phyloP scores from a whole-genome alignment of 2,113 vertebrate genomes.

The Gavia stellata region DNA sequence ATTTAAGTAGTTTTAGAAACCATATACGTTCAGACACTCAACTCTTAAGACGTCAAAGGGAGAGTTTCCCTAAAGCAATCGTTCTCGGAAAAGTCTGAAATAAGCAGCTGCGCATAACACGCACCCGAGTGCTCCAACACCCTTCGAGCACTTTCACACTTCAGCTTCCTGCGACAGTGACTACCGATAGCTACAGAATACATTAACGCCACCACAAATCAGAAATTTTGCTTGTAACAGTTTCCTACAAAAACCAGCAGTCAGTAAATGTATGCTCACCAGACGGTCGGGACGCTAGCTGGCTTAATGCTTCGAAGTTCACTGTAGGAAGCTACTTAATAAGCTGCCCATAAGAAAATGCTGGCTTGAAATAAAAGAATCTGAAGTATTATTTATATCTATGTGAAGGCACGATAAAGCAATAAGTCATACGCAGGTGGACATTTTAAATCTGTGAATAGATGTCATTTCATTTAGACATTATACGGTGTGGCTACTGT shows the following conservation, averaged over 20 bases:
- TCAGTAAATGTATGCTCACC: neutral
- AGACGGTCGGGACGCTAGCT: neutral
- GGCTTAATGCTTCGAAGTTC: neutral
- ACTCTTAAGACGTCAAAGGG: neutral
- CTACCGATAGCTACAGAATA: neutral
- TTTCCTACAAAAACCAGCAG: neutral
- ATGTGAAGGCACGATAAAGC: neutral
- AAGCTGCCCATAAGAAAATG: neutral
- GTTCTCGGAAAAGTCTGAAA: neutral
- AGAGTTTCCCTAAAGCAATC: neutral
- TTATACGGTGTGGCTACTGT: conserved; percentile 59
- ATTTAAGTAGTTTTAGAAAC: neutral
- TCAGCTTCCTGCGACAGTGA: neutral
- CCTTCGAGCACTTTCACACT: neutral
- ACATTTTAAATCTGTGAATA: neutral
- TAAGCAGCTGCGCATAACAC: neutral
- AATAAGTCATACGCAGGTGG: conserved; percentile 37
- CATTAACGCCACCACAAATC: neutral
- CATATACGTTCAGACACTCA: neutral
- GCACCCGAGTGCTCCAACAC: neutral
- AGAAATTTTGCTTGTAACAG: neutral
- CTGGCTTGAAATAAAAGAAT: neutral
- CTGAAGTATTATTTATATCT: neutral
- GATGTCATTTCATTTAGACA: conserved; percentile 29
- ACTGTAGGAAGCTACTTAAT: neutral